A percentile compares a stretch with the other conserved stretches of the same genome.
phyloP scores from a whole-genome alignment of 2,797 vertebrate genomes.

The Percopsis omiscomaycus region DNA sequence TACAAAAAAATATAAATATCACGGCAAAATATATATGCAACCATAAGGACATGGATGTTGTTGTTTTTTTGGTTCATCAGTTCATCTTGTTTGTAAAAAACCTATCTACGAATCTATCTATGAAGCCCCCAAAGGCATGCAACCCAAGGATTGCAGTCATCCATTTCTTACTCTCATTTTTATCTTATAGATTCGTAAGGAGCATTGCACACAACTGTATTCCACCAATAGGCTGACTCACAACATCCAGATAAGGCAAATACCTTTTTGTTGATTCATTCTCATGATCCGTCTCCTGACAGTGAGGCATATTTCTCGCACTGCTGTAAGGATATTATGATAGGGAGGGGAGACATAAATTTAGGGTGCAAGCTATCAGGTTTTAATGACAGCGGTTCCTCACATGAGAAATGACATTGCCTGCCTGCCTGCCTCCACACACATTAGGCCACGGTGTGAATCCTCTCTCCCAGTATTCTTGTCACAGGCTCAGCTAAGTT shows the following conservation, averaged over 20 bases:
- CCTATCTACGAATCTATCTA: too few species aligned
- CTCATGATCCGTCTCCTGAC: slow-evolving; percentile 19
- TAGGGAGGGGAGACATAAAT: slow-evolving; percentile 39
- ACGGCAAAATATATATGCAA: too few species aligned
- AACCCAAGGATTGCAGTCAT: too few species aligned
- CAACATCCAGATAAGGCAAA: slow-evolving; percentile 29
- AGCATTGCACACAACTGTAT: slow-evolving; percentile 17
- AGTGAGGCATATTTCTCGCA: slow-evolving; percentile 24
- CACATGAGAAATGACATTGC: slow-evolving; percentile 27
- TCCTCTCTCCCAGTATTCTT: slow-evolving; percentile 10
- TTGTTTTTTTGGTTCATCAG: too few species aligned
- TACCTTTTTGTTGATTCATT: slow-evolving; percentile 28
- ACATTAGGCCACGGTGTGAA: slow-evolving; percentile 23
- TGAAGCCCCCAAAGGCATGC: too few species aligned
- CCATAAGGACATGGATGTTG: too few species aligned
- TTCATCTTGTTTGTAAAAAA: too few species aligned
- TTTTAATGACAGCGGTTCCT: slow-evolving; percentile 52
- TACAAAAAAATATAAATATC: too few species aligned
- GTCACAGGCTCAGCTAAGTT: background rate
- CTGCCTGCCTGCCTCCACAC: slow-evolving; percentile 10
- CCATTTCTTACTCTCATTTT: slow-evolving; percentile 10
- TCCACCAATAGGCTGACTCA: slow-evolving; percentile 26
- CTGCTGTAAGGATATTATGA: slow-evolving; percentile 21
- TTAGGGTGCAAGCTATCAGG: slow-evolving; percentile 27
- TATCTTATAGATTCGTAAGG: slow-evolving; percentile 8